Evolutionary conservation across 2,113 vertebrate species (phyloP).

Genomic region (Neopipo cinnamomea): DNA sequence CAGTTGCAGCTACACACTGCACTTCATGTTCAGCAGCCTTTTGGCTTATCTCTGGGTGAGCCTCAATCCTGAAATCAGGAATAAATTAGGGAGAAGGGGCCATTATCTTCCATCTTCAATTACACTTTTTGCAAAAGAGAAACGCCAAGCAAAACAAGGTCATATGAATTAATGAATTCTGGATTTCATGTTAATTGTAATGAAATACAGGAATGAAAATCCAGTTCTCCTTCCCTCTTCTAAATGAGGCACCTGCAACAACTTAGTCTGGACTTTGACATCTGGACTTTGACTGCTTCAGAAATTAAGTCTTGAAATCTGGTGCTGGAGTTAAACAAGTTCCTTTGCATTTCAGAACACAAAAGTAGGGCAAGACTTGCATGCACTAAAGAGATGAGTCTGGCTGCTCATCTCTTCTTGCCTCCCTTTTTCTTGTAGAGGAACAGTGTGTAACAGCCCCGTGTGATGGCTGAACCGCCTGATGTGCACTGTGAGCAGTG

Average conservation of each 20-base stretch:
- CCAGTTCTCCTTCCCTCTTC: neutral
- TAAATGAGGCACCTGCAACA: neutral
- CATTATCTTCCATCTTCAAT: neutral
- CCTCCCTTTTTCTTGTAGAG: neutral
- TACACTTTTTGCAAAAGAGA: neutral
- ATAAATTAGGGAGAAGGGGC: neutral
- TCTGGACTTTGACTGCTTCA: neutral
- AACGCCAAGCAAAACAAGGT: neutral
- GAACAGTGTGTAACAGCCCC: accelerated
- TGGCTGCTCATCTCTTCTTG: neutral
- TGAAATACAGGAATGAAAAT: neutral
- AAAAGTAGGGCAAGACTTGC: neutral
- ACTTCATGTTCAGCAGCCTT: neutral
- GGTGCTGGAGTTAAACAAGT: neutral
- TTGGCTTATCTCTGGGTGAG: neutral
- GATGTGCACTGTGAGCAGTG: neutral
- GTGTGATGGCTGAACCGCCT: neutral
- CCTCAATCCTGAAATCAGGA: neutral
- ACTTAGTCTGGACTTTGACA: neutral
- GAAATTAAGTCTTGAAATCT: neutral
- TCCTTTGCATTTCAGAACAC: neutral
- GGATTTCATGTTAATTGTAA: neutral
- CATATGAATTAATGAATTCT: neutral
- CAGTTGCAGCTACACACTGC: neutral
- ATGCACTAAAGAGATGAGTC: neutral